These are phyloP conservation scores for Iphiclides podalirius DNA, from an alignment of 2,888 invertebrate species.

Conservation along the genomic window DNA sequence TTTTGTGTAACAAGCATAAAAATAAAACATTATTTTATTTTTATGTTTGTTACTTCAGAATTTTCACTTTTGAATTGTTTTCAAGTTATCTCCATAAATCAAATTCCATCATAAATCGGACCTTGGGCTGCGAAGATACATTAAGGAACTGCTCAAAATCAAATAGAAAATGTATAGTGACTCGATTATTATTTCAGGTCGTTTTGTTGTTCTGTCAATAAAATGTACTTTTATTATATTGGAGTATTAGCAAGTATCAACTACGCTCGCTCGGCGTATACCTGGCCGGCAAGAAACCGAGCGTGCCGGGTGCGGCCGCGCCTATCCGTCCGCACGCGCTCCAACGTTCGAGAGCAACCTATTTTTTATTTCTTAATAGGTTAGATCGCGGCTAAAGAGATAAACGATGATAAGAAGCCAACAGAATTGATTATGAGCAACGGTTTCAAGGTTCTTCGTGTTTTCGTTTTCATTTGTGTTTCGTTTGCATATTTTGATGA, in stretches of 20 bases:
- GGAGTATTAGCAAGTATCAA: constrained; percentile 37
- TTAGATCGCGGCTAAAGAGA: constrained; percentile 35
- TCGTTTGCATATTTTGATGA: constrained; percentile 7
- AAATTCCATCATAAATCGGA: no score
- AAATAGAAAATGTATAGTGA: no score
- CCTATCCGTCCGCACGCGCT: constrained; percentile 50
- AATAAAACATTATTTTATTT: no score
- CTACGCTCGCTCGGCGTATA: constrained; percentile 27
- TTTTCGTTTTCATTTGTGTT: constrained; percentile 10
- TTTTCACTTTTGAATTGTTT: no score
- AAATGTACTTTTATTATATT: no score
- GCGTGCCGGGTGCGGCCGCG: constrained; percentile 52
- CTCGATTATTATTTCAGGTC: no score
- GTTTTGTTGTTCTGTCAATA: no score
- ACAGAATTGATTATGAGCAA: constrained; percentile 19
- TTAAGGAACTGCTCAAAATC: no score
- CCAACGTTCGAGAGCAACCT: constrained; percentile 39
- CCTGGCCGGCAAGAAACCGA: constrained; percentile 37
- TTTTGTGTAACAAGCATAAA: no score
- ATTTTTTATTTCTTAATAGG: constrained; percentile 46
- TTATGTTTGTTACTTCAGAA: no score
- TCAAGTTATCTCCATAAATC: no score
- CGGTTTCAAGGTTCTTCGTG: constrained; percentile 8
- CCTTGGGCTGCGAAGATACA: no score
- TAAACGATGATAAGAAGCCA: constrained; percentile 29